These are phyloP conservation scores for Thelaira solivaga DNA, from an alignment of 2,888 invertebrate genomes.

Conservation along the genomic window DNA sequence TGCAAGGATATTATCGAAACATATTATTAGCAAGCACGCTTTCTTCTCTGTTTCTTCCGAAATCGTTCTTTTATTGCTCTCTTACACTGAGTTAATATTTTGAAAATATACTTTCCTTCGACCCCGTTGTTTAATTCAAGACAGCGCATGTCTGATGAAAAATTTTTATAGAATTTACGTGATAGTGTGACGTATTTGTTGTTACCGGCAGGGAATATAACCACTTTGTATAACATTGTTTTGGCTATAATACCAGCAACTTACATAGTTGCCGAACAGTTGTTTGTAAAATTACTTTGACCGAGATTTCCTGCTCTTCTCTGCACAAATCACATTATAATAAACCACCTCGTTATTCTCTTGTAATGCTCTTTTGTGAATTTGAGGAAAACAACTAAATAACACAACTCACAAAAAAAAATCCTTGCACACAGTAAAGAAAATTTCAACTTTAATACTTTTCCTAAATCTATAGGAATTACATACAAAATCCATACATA, in stretches of 20 bases:
- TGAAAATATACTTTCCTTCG: background rate
- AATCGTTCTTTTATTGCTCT: background rate
- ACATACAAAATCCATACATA: background rate
- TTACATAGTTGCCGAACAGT: constrained; percentile 48
- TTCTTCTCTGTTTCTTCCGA: constrained; percentile 1
- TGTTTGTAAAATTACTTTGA: constrained; percentile 77
- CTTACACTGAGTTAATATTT: background rate
- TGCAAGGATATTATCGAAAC: constrained; percentile 37
- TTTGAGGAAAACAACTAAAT: constrained; percentile 26
- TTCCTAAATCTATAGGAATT: constrained; percentile 36
- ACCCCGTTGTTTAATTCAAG: background rate
- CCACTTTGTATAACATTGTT: constrained; percentile 46
- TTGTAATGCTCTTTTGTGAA: constrained; percentile 45
- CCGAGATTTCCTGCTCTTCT: constrained; percentile 70
- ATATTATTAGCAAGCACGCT: background rate
- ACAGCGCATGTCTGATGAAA: constrained; percentile 44
- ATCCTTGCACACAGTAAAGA: constrained; percentile 38
- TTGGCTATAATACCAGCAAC: constrained; percentile 37
- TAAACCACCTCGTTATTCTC: constrained; percentile 12
- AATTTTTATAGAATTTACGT: constrained; percentile 27
- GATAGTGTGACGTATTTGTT: constrained; percentile 50
- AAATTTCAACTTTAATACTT: constrained; percentile 37
- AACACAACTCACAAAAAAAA: constrained; percentile 21
- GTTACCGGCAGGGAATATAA: constrained; percentile 45
- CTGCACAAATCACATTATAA: constrained; percentile 27